phyloP scores from a whole-genome alignment of 2,113 vertebrate genomes.

The Bolborhynchus lineola region DNA sequence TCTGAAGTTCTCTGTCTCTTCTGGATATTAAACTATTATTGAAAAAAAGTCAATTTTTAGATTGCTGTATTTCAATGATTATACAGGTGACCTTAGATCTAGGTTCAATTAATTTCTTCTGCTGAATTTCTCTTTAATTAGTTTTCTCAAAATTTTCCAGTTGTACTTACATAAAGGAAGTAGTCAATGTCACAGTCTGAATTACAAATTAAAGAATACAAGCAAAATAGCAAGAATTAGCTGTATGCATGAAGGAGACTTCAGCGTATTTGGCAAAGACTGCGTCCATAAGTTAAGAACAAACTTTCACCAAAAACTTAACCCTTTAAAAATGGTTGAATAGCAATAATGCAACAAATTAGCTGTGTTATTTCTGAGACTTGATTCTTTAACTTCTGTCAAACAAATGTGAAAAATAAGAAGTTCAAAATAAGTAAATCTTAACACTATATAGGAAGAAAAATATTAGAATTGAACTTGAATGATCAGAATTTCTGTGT shows the following conservation, averaged over 20 bases:
- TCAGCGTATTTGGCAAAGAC: neutral
- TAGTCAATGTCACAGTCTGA: neutral
- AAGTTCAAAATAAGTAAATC: neutral
- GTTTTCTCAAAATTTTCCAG: neutral
- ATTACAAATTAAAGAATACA: neutral
- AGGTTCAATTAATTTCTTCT: neutral
- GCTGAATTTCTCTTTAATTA: neutral
- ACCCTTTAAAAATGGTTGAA: neutral
- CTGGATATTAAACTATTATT: neutral
- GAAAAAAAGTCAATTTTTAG: neutral
- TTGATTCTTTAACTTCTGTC: neutral
- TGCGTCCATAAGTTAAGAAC: neutral
- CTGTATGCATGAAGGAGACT: neutral
- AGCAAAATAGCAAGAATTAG: neutral
- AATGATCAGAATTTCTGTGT: neutral
- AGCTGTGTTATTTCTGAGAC: neutral
- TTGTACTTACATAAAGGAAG: neutral
- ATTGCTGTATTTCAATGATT: neutral
- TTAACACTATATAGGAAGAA: neutral
- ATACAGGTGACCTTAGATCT: neutral
- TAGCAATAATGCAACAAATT: neutral
- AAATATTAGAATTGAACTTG: neutral
- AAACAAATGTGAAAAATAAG: neutral
- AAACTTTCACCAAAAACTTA: neutral
- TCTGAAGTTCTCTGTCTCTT: neutral